Percentiles rank a stretch among this genome's conserved stretches.
These are phyloP conservation scores for Clusia tigrina DNA, from an alignment of 2,888 invertebrate genomes.

Conservation along the genomic window DNA sequence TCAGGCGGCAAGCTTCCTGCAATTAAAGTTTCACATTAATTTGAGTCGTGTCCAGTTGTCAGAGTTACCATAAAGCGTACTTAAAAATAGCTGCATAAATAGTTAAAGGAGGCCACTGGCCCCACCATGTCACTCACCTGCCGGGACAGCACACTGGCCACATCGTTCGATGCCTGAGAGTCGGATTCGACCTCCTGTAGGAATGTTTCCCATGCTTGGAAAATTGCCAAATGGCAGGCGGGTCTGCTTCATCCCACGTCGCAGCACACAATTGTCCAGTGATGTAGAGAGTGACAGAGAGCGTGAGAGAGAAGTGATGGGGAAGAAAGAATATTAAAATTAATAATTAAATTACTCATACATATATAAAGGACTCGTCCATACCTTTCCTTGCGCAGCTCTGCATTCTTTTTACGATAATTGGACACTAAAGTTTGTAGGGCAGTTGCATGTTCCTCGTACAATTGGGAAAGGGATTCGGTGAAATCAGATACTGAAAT, in stretches of 20 bases:
- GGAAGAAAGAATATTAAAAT: no score
- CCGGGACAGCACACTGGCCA: slow-evolving; percentile 80
- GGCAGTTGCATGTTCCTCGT: slow-evolving; percentile 89
- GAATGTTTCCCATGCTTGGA: slow-evolving; percentile 89
- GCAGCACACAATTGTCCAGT: not conserved
- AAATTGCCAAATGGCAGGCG: slow-evolving; percentile 80
- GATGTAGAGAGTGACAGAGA: no score
- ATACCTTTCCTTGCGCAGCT: slow-evolving; percentile 86
- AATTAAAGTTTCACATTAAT: no score
- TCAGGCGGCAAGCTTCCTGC: no score
- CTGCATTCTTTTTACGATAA: slow-evolving; percentile 85
- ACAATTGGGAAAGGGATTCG: slow-evolving; percentile 85
- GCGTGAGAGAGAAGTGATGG: no score
- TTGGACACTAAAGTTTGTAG: slow-evolving; percentile 85
- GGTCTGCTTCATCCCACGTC: slow-evolving; percentile 74
- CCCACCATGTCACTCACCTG: slow-evolving; percentile 64
- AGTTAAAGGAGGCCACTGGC: no score
- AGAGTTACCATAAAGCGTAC: no score
- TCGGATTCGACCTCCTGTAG: slow-evolving; percentile 91
- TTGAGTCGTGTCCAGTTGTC: no score
- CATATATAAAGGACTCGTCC: no score
- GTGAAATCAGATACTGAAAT: slow-evolving; percentile 87
- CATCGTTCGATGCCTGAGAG: slow-evolving; percentile 84
- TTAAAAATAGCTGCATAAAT: no score
- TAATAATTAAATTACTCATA: no score